phyloP scores from a whole-genome alignment of 2,113 vertebrate species.

The Centropus unirufus region DNA sequence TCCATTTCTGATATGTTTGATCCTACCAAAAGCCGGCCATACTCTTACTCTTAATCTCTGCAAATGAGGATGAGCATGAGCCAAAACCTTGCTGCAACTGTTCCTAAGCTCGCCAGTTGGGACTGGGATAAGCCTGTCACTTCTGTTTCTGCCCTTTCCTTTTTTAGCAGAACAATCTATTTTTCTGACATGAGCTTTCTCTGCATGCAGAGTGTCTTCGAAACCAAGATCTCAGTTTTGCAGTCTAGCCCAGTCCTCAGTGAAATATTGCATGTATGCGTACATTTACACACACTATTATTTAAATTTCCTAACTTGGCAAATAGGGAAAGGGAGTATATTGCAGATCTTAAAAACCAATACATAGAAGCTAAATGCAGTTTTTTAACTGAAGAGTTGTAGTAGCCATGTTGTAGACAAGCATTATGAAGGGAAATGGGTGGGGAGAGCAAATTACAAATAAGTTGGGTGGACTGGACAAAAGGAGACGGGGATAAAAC shows the following conservation, averaged over 20 bases:
- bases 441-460: neutral
- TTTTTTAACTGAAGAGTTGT: neutral
- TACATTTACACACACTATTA: neutral
- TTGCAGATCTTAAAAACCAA: neutral
- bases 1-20: neutral
- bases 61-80: neutral
- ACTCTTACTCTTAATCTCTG: neutral
- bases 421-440: neutral
- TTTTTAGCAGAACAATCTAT: neutral
- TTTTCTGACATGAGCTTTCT: constrained; percentile 3
- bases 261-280: neutral
- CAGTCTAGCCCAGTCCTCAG: neutral
- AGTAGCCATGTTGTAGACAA: neutral
- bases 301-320: neutral
- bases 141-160: neutral
- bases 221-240: constrained; percentile 17
- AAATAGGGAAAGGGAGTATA: neutral
- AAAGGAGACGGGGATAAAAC: neutral
- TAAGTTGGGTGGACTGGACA: neutral
- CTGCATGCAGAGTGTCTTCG: neutral
- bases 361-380: neutral
- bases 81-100: neutral
- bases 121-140: neutral
- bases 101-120: neutral
- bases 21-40: neutral